Evolutionary conservation across 2,888 invertebrate species (phyloP), one percentile per base, ranked within the genome.

Genomic region (Spodoptera picta): DNA sequence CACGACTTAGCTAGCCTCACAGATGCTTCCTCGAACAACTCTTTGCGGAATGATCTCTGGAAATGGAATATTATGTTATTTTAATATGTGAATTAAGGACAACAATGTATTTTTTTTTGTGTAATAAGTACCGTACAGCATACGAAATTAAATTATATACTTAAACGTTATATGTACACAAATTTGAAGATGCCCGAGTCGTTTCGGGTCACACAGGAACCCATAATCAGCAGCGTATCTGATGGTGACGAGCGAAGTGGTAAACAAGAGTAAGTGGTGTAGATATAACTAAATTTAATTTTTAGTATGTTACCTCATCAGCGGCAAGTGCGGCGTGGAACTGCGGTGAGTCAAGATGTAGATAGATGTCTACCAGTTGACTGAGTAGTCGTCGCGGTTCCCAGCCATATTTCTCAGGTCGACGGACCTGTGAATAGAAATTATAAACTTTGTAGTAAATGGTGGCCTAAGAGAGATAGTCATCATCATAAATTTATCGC

Each of bases 331-430:
- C 98, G 77, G 97, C 96, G 80, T 98, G 98, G 95, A 98, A 99
- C 87, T 96, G 96, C 88, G 98, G 97, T 95, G 98, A 97, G 96
- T 98, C 98, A 76, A 99, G 96, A 92, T 99, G 99, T 83, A 99
- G 95, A 95, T 99, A 99, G 90, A 99, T 99, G 91, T 99, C 98
- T 53, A 99, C 98, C 71, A 99, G 96, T 90, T 98, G 98, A 81
- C 98, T 97, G 64, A 99, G 95, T 77, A 99, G 95, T 78, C 97
- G 96, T 81, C 98, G 96, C 23, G 99, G 99, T 88, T 99, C 98
- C 99, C 99, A 99, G 11, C 98, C 98, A 90, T 99, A 99, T 90
- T 98, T 98, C 75, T 98, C 97, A 1, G 98, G 98, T 81, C 98
- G 97, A 62, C 97, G 96, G 56, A 99, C 99, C 95, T 95, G 77